phyloP scores from a whole-genome alignment of 2,888 invertebrate genomes.

The Tiphia femorata region DNA sequence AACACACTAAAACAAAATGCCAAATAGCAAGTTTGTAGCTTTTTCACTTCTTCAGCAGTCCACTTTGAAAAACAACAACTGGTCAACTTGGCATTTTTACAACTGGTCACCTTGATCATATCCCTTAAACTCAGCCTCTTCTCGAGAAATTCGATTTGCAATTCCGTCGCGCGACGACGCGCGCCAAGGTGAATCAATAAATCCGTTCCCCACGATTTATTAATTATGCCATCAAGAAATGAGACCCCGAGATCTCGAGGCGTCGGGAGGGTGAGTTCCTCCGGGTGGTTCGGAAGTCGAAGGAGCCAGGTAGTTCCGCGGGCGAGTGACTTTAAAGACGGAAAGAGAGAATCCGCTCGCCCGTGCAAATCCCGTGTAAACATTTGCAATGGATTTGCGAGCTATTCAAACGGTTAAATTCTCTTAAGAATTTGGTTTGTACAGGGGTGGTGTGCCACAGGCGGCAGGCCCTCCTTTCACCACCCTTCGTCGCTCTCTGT shows the following conservation, averaged over 20 bases:
- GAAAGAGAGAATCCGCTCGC: slow-evolving; percentile 8
- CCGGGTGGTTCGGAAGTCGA: slow-evolving; percentile 18
- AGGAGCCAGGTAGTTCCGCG: slow-evolving; percentile 36
- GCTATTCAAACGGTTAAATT: slow-evolving; percentile 70
- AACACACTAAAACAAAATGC: no score
- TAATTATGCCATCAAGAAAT: background rate
- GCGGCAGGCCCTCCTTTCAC: slow-evolving; percentile 37
- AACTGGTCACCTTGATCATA: no score
- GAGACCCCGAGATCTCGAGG: background rate
- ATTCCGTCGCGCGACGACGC: no score
- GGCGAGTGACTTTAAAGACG: slow-evolving; percentile 15
- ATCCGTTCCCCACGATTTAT: background rate
- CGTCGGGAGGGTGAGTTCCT: slow-evolving; percentile 12
- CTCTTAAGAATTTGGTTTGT: slow-evolving; percentile 69
- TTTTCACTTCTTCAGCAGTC: no score
- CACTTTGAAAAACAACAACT: no score
- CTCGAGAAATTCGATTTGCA: no score
- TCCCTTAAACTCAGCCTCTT: no score
- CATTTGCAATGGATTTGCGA: slow-evolving; percentile 69
- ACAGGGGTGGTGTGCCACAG: slow-evolving; percentile 57
- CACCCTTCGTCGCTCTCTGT: slow-evolving; percentile 41
- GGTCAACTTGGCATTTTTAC: no score
- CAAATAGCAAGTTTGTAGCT: no score
- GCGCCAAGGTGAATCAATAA: background rate
- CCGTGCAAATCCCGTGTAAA: slow-evolving; percentile 67